Percentiles rank a stretch among this genome's conserved stretches.
These are phyloP conservation scores for Drosophila meridiana DNA, from an alignment of 2,888 invertebrate genomes.

Conservation along the genomic window DNA sequence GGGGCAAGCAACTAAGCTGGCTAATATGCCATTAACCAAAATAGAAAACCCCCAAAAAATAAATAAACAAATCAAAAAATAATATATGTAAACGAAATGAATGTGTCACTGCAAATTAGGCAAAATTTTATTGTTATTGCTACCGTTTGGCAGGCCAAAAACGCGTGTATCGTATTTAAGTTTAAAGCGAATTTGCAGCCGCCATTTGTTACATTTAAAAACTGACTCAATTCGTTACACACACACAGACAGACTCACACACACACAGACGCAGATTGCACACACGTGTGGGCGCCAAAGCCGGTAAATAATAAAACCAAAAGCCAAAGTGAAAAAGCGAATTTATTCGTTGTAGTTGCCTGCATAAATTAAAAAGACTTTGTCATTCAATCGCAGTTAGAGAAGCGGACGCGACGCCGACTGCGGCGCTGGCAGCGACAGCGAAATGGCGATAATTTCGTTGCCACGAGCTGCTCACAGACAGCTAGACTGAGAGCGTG, in stretches of 20 bases:
- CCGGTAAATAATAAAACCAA: conserved; percentile 36
- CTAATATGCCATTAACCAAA: conserved; percentile 9
- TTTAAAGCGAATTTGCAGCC: conserved; percentile 41
- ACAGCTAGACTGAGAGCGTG: conserved; percentile 21
- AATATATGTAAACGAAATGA: conserved; percentile 27
- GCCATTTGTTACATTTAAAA: conserved; percentile 55
- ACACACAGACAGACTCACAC: conserved; percentile 11
- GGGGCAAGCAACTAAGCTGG: conserved; percentile 1
- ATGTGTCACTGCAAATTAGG: conserved; percentile 53
- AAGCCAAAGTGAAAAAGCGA: conserved; percentile 48
- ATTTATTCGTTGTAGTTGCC: conserved; percentile 66
- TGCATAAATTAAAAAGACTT: conserved; percentile 71
- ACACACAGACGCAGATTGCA: conserved; percentile 16
- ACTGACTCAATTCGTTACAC: conserved; percentile 15
- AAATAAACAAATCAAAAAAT: neutral
- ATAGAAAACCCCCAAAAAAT: neutral
- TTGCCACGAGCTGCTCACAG: conserved; percentile 63
- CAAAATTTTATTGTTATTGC: conserved; percentile 58
- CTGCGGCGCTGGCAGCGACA: conserved; percentile 17
- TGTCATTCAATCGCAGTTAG: conserved; percentile 64
- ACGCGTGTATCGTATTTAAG: conserved; percentile 56
- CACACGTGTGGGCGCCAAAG: conserved; percentile 56
- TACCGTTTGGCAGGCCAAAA: conserved; percentile 44
- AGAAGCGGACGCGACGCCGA: conserved; percentile 20
- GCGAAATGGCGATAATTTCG: conserved; percentile 66